These are phyloP conservation scores for Tinamus major DNA, from an alignment of 2,797 vertebrate genomes.

Conservation along the genomic window DNA sequence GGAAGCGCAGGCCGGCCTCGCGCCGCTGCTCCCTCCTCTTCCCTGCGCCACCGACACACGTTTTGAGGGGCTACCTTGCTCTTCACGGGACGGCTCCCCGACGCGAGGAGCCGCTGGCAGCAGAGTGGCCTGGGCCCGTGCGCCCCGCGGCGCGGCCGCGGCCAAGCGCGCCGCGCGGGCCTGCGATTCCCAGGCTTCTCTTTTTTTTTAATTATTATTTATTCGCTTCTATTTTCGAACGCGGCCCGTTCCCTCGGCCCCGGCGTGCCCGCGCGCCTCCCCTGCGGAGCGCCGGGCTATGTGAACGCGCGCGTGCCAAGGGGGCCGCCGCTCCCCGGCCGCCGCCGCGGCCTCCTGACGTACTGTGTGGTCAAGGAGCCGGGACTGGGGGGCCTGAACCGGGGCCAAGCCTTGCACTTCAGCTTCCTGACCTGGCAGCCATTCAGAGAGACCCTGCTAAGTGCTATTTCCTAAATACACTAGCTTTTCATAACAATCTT, in stretches of 20 bases:
- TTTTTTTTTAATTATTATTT: slow-evolving; percentile 78
- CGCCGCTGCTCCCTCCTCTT: too few relatives aligned
- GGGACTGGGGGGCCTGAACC: slow-evolving; percentile 84
- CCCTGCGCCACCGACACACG: neutral
- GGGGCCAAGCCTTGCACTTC: slow-evolving; percentile 90
- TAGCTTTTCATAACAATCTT: slow-evolving; percentile 91
- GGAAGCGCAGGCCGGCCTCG: rapidly evolving
- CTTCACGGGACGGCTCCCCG: rapidly evolving
- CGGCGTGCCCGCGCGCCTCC: slow-evolving; percentile 82
- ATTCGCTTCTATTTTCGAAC: slow-evolving; percentile 90
- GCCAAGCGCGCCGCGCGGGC: slow-evolving; percentile 75
- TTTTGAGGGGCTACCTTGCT: rapidly evolving
- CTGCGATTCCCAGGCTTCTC: slow-evolving; percentile 89
- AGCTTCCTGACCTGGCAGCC: slow-evolving; percentile 92
- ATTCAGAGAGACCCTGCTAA: slow-evolving; percentile 91
- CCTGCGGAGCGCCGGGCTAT: slow-evolving; percentile 92
- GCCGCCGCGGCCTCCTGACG: slow-evolving; percentile 84
- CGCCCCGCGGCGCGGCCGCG: neutral
- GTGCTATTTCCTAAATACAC: slow-evolving; percentile 93
- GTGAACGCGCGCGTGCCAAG: slow-evolving; percentile 89
- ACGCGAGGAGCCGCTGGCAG: neutral
- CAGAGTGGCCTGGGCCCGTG: neutral
- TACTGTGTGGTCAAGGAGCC: slow-evolving; percentile 87
- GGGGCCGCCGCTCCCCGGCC: slow-evolving; percentile 73
- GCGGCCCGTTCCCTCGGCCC: slow-evolving; percentile 84